Evolutionary conservation across 2,113 vertebrate species (phyloP).

Genomic region (Chamaetylas fuelleborni): DNA sequence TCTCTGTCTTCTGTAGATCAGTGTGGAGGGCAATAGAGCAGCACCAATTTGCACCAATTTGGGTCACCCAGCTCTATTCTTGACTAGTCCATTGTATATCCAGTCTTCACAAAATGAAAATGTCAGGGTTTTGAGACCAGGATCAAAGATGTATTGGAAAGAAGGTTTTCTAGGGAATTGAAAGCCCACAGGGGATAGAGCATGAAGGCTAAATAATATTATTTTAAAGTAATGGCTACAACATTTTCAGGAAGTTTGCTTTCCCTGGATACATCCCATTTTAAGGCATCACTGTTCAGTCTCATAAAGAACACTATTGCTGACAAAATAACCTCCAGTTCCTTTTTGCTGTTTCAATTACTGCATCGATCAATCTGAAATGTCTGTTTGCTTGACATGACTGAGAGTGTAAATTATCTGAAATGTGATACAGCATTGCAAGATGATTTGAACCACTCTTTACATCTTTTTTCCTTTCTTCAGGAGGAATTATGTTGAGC

Average conservation of each 20-base stretch:
- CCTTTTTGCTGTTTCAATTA: slow-evolving; percentile 39
- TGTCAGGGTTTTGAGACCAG: slow-evolving; percentile 9
- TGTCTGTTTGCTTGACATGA: slow-evolving; percentile 13
- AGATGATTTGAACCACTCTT: background rate
- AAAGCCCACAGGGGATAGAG: slow-evolving; percentile 48
- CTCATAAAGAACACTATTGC: slow-evolving; percentile 31
- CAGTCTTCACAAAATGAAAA: slow-evolving; percentile 28
- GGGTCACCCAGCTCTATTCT: background rate
- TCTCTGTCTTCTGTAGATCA: background rate
- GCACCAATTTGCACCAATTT: background rate
- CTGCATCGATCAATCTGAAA: slow-evolving; percentile 32
- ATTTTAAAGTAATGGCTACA: slow-evolving; percentile 42
- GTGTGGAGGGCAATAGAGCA: background rate
- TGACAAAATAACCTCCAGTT: slow-evolving; percentile 29
- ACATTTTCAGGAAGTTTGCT: slow-evolving; percentile 54
- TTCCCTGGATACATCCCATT: slow-evolving; percentile 55
- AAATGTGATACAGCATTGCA: background rate
- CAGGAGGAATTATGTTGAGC: background rate
- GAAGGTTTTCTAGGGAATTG: slow-evolving; percentile 55
- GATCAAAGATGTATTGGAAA: slow-evolving; percentile 53
- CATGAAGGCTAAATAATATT: slow-evolving; percentile 55
- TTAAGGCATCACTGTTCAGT: slow-evolving; percentile 63
- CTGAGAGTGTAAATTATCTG: background rate
- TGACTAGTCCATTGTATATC: slow-evolving; percentile 23
- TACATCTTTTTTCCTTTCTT: background rate